Evolutionary conservation across 2,113 vertebrate genomes (phyloP).

Genomic region (Varanus komodoensis): DNA sequence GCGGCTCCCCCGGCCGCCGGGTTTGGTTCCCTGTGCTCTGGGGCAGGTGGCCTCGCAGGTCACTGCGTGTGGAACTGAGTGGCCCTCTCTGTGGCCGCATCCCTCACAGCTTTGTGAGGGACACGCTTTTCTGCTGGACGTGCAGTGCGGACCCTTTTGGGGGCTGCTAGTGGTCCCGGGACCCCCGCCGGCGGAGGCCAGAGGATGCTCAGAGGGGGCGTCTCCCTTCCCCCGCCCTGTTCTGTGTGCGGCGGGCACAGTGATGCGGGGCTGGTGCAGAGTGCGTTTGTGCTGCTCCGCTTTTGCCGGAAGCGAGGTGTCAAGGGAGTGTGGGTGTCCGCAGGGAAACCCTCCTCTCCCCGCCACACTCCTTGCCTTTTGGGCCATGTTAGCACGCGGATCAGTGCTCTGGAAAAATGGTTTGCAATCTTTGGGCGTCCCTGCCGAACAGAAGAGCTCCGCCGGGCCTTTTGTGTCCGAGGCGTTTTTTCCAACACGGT

Average conservation of each 20-base stretch:
- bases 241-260: neutral
- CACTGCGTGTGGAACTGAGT: too few species aligned
- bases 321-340: neutral
- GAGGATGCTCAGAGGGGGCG: neutral
- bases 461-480: neutral
- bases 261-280: neutral
- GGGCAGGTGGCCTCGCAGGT: too few species aligned
- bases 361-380: neutral
- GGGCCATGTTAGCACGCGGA: too few species aligned
- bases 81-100: too few species aligned
- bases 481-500: too few species aligned
- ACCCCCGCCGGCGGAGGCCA: too few species aligned
- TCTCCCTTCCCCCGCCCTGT: neutral
- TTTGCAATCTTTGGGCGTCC: neutral
- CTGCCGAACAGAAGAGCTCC: neutral
- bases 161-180: neutral
- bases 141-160: neutral
- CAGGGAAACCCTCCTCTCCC: neutral
- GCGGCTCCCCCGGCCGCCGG: neutral
- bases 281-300: neutral
- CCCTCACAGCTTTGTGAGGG: neutral
- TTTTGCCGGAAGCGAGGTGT: neutral
- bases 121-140: neutral
- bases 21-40: neutral
- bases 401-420: neutral